Evolutionary conservation across 2,888 invertebrate genomes (phyloP).

Genomic region (Phorcus lineatus): DNA sequence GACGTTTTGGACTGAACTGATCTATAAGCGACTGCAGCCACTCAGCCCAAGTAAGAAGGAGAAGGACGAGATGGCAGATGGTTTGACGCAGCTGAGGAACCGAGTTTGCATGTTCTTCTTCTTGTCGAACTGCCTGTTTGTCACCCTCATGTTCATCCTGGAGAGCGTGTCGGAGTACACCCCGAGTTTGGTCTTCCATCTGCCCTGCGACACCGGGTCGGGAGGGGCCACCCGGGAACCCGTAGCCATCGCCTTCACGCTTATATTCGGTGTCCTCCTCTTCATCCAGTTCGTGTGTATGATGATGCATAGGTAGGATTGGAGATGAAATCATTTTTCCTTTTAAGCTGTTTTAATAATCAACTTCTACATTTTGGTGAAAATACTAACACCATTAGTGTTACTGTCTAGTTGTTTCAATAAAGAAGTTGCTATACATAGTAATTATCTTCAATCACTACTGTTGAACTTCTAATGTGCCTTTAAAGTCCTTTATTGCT

Average conservation of each 20-base stretch:
- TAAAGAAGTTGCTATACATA: too few relatives aligned
- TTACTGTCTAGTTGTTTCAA: too few relatives aligned
- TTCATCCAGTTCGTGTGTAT: slow-evolving; percentile 82
- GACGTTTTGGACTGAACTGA: slow-evolving; percentile 92
- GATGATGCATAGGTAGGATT: slow-evolving; percentile 90
- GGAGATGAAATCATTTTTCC: too few relatives aligned
- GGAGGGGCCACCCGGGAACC: slow-evolving; percentile 29
- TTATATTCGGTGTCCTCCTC: slow-evolving; percentile 28
- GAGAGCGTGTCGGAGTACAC: slow-evolving; percentile 84
- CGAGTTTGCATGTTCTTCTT: slow-evolving; percentile 86
- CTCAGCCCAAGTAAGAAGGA: slow-evolving; percentile 94
- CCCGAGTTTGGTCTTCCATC: slow-evolving; percentile 23
- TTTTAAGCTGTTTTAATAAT: too few relatives aligned
- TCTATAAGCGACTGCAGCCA: slow-evolving; percentile 94
- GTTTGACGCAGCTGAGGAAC: slow-evolving; percentile 92
- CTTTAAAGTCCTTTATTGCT: too few relatives aligned
- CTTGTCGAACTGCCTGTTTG: slow-evolving; percentile 98
- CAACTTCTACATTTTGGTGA: too few relatives aligned
- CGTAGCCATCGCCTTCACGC: slow-evolving; percentile 34
- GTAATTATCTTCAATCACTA: too few relatives aligned
- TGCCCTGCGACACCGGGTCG: slow-evolving; percentile 27
- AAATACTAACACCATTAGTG: too few relatives aligned
- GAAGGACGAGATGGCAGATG: slow-evolving; percentile 82
- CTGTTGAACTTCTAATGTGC: too few relatives aligned
- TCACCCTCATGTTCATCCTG: slow-evolving; percentile 96